Conservation (phyloP, 1,140 invertebrate genomes). For the Homalodisca vitripennis region DNA sequence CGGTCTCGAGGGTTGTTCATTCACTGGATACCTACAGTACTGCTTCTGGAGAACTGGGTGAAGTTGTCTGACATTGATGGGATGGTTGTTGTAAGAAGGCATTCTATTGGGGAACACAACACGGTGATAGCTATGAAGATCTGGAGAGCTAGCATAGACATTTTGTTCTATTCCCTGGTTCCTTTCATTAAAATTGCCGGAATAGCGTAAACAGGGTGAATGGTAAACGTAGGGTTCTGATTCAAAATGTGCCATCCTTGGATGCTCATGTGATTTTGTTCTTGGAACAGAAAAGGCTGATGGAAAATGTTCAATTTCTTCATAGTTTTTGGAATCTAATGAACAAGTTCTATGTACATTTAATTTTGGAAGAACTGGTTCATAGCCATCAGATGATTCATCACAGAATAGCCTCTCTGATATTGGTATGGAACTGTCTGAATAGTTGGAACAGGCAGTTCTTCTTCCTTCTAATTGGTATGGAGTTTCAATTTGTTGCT, state of each 20-base stretch:
- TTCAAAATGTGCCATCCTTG: slow-evolving; percentile 23
- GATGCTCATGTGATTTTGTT: slow-evolving; percentile 26
- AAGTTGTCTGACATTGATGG: slow-evolving; percentile 12
- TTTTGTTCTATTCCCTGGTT: slow-evolving; percentile 40
- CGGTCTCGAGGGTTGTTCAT: slow-evolving; percentile 42
- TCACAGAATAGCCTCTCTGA: slow-evolving; percentile 30
- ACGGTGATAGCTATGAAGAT: slow-evolving; percentile 42
- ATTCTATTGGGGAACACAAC: neutral
- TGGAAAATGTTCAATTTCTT: slow-evolving; percentile 15
- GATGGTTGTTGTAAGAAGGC: slow-evolving; percentile 34
- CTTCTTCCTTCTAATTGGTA: slow-evolving; percentile 47
- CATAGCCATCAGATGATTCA: slow-evolving; percentile 14
- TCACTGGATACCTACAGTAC: slow-evolving; percentile 42
- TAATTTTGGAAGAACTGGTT: slow-evolving; percentile 12
- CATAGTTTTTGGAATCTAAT: slow-evolving; percentile 19
- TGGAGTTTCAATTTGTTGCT: slow-evolving; percentile 61
- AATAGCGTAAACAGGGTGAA: slow-evolving; percentile 46
- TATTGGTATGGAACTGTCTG: slow-evolving; percentile 48
- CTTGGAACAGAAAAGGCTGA: slow-evolving; percentile 8
- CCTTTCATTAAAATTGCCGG: neutral
- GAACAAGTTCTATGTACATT: slow-evolving; percentile 25
- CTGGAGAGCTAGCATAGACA: slow-evolving; percentile 30
- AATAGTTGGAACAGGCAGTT: slow-evolving; percentile 61
- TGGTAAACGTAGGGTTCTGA: slow-evolving; percentile 38
- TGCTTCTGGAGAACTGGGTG: slow-evolving; percentile 34